Percentiles rank a stretch among this genome's conserved stretches.
These are phyloP conservation scores for Pangasius mekongensis DNA, from an alignment of 2,797 vertebrate genomes.

Conservation along the genomic window DNA sequence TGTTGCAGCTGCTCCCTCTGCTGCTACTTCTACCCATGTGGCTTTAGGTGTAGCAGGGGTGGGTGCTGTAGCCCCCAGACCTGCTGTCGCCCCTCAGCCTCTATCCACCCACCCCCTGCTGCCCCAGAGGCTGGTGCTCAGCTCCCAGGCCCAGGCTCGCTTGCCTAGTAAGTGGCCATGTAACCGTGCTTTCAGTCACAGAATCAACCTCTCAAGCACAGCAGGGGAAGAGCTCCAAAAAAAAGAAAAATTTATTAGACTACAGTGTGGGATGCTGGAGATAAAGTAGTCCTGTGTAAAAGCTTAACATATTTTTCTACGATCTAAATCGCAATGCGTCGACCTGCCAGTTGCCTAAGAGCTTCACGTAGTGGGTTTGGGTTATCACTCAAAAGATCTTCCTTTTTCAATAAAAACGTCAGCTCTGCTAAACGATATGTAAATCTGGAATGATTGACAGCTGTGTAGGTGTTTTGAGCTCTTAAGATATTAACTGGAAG, in stretches of 20 bases:
- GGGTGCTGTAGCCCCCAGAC: constrained; percentile 74
- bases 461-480: neutral
- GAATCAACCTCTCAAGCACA: constrained; percentile 45
- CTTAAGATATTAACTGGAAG: no score
- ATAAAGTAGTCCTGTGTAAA: constrained; percentile 58
- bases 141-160: constrained; percentile 98
- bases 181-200: constrained; percentile 71
- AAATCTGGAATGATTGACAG: no score
- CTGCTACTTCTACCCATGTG: constrained; percentile 72
- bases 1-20: constrained; percentile 41
- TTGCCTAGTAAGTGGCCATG: constrained; percentile 98
- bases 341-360: neutral
- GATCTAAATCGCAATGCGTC: neutral
- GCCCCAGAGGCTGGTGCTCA: constrained; percentile 96
- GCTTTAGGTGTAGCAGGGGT: constrained; percentile 78
- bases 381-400: neutral
- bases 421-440: neutral
- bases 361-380: no score
- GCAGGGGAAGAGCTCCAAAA: constrained; percentile 2
- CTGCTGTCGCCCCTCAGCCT: constrained; percentile 72
- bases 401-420: neutral
- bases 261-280: constrained; percentile 71
- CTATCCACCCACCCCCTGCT: constrained; percentile 85
- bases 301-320: neutral
- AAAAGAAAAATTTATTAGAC: constrained; percentile 58